These are phyloP conservation scores for Megathymus violae DNA, from an alignment of 1,140 invertebrate species.

Conservation along the genomic window DNA sequence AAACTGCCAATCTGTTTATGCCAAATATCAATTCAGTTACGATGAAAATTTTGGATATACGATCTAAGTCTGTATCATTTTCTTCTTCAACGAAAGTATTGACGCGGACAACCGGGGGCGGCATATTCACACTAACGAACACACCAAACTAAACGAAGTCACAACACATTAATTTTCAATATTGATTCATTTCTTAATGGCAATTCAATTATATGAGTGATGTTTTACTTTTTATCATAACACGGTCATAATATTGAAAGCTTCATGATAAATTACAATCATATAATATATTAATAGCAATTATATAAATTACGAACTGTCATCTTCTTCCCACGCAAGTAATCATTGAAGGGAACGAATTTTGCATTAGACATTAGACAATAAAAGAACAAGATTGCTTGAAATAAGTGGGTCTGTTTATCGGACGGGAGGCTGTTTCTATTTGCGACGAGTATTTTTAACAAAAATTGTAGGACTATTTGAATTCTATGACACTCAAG, in stretches of 20 bases:
- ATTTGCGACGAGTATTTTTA: conserved; percentile 18
- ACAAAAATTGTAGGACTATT: conserved; percentile 11
- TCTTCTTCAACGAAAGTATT: conserved; percentile 32
- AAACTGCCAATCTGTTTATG: conserved; percentile 28
- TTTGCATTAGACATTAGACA: conserved; percentile 6
- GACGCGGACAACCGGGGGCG: conserved; percentile 20
- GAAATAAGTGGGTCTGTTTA: conserved; percentile 9
- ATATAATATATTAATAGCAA: conserved; percentile 4
- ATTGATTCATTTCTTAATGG: conserved; percentile 6
- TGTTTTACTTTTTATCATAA: conserved; percentile 6
- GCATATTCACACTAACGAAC: conserved; percentile 21
- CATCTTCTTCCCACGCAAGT: not conserved
- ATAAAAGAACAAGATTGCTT: conserved; percentile 9
- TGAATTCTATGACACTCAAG: conserved; percentile 13
- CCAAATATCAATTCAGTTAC: conserved; percentile 31
- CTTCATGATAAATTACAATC: not conserved
- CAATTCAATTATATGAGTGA: not conserved
- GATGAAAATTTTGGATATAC: conserved; percentile 33
- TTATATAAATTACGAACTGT: not conserved
- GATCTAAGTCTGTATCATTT: conserved; percentile 9
- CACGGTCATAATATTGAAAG: not conserved
- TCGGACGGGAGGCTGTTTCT: not conserved
- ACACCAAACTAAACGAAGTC: not conserved
- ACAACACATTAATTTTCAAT: not conserved
- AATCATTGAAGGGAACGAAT: not conserved